Conservation (phyloP, 2,888 invertebrate species). For the Crepidodera aurea region DNA sequence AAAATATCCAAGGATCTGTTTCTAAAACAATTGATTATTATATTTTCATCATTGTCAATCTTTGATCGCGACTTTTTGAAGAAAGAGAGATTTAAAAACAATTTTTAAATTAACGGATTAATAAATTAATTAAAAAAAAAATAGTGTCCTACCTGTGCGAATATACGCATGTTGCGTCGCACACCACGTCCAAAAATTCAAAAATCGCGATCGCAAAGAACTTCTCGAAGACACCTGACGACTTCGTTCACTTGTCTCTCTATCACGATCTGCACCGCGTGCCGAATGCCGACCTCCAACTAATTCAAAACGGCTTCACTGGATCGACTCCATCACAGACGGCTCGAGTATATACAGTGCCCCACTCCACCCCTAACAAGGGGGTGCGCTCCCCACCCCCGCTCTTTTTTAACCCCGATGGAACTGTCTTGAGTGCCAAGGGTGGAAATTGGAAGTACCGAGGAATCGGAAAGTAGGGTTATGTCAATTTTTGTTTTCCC, state of each 20-base stretch:
- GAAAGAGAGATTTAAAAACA: no score
- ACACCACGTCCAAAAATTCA: neutral
- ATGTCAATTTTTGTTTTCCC: no score
- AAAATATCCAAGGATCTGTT: no score
- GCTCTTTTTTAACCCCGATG: neutral
- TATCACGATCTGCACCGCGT: slow-evolving; percentile 3
- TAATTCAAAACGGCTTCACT: slow-evolving; percentile 37
- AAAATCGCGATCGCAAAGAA: slow-evolving; percentile 1
- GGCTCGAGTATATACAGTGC: slow-evolving; percentile 50
- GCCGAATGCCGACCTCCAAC: slow-evolving; percentile 20
- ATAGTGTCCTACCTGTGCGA: slow-evolving; percentile 50
- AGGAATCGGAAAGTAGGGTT: no score
- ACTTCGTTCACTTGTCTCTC: neutral
- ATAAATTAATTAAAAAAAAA: slow-evolving; percentile 5
- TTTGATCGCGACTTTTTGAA: no score
- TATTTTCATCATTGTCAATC: no score
- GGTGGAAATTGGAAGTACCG: no score
- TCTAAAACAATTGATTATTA: no score
- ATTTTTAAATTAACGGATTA: no score
- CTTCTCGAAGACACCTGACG: slow-evolving; percentile 6
- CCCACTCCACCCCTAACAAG: slow-evolving; percentile 46
- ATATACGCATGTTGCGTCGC: slow-evolving; percentile 50
- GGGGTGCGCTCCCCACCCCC: slow-evolving; percentile 38
- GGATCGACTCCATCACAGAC: slow-evolving; percentile 45
- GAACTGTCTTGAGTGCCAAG: neutral